A percentile compares a stretch with the other conserved stretches of the same genome.
Conservation (phyloP, 1,140 invertebrate genomes). For the Drosophila ercepeae region DNA sequence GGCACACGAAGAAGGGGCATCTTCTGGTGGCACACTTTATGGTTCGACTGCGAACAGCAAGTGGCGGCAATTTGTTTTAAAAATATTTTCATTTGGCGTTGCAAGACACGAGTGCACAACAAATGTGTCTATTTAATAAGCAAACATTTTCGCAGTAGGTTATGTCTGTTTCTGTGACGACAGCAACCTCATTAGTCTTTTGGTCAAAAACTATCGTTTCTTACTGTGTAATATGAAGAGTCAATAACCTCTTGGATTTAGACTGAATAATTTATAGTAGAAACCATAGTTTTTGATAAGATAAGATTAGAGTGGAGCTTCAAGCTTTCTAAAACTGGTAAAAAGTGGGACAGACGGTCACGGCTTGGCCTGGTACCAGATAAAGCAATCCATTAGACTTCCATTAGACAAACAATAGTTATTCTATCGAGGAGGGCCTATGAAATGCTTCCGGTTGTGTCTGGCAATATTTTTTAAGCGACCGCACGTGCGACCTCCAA, state of each 20-base stretch:
- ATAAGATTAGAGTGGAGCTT: constrained; percentile 3
- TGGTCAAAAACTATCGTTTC: too few relatives aligned
- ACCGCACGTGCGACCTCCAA: constrained; percentile 61
- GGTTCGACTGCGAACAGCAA: constrained; percentile 43
- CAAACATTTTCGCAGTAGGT: constrained; percentile 35
- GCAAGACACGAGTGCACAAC: not conserved
- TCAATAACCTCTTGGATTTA: not conserved
- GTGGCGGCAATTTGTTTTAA: constrained; percentile 75
- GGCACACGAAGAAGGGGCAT: too few relatives aligned
- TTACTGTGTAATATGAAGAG: constrained; percentile 11
- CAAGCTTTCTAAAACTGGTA: not conserved
- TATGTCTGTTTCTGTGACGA: constrained; percentile 16
- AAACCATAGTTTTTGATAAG: not conserved
- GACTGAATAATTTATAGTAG: not conserved
- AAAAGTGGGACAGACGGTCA: constrained; percentile 20
- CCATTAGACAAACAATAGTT: constrained; percentile 33
- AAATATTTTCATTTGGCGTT: constrained; percentile 53
- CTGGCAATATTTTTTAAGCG: constrained; percentile 32
- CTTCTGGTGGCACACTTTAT: constrained; percentile 68
- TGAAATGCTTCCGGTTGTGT: constrained; percentile 46
- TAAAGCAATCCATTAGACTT: constrained; percentile 25
- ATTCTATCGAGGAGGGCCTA: constrained; percentile 18
- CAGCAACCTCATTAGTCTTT: constrained; percentile 51
- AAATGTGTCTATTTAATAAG: constrained; percentile 49
- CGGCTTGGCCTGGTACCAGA: constrained; percentile 20